Percentiles rank a stretch among this genome's conserved stretches.
These are phyloP conservation scores for Trypoxylus dichotomus DNA, from an alignment of 1,140 invertebrate genomes.

Conservation along the genomic window DNA sequence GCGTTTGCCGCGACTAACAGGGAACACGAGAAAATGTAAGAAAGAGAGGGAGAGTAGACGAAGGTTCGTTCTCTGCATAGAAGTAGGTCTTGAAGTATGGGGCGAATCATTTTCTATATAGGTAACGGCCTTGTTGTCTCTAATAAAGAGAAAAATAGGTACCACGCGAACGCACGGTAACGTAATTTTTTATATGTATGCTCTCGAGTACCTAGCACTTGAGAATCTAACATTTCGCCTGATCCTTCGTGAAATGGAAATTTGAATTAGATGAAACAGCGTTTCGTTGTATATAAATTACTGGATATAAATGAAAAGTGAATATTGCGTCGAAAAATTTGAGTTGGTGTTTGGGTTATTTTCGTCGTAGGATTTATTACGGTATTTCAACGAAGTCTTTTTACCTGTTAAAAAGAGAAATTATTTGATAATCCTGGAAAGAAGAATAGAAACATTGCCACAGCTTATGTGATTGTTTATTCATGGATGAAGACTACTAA, in stretches of 20 bases:
- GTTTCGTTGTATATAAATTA: not conserved
- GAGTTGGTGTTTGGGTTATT: too few species aligned
- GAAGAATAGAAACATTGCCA: too few species aligned
- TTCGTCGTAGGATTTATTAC: too few species aligned
- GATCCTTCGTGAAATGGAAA: not conserved
- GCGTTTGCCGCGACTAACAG: not conserved
- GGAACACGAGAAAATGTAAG: not conserved
- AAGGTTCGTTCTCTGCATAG: not conserved
- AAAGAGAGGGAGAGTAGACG: not conserved
- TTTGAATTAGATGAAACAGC: not conserved
- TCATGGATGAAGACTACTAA: too few species aligned
- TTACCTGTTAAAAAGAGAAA: too few species aligned
- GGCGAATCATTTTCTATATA: conserved; percentile 9
- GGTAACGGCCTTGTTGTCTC: not conserved
- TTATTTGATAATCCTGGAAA: too few species aligned
- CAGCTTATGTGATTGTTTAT: too few species aligned
- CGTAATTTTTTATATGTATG: not conserved
- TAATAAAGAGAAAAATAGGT: conserved; percentile 17
- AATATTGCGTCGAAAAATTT: too few species aligned
- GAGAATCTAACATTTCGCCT: not conserved
- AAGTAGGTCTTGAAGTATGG: conserved; percentile 8
- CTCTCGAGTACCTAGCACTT: not conserved
- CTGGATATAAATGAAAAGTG: not conserved
- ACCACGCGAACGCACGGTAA: not conserved
- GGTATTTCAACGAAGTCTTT: too few species aligned